A percentile compares a stretch with the other conserved stretches of the same genome.
These are phyloP conservation scores for Blennius ocellaris DNA, from an alignment of 2,113 vertebrate genomes.

Conservation along the genomic window DNA sequence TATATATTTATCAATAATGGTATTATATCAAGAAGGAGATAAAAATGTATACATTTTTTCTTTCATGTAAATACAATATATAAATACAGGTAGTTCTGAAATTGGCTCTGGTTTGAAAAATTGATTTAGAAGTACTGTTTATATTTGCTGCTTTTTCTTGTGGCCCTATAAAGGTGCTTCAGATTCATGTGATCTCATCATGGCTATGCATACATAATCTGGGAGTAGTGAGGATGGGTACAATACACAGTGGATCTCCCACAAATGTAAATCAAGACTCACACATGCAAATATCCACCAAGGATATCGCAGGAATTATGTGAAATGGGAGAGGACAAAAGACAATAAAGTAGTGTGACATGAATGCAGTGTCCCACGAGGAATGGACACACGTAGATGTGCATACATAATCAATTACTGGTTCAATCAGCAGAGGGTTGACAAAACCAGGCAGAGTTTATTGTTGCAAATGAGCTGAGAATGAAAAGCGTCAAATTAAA, in stretches of 20 bases:
- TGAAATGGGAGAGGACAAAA: slow-evolving; percentile 40
- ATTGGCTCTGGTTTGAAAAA: background rate
- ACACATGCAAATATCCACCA: background rate
- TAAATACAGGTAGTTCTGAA: background rate
- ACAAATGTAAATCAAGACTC: slow-evolving; percentile 24
- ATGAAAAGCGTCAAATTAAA: slow-evolving; percentile 50
- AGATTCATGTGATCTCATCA: background rate
- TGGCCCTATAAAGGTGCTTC: too few species aligned
- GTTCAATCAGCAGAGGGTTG: slow-evolving; percentile 50
- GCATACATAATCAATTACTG: slow-evolving; percentile 43
- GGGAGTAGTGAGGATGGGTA: slow-evolving; percentile 3
- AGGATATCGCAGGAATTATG: slow-evolving; percentile 11
- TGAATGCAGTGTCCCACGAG: slow-evolving; percentile 18
- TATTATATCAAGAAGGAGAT: background rate
- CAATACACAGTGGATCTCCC: slow-evolving; percentile 13
- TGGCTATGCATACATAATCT: slow-evolving; percentile 32
- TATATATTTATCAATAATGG: background rate
- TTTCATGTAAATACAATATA: background rate
- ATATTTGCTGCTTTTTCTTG: slow-evolving; percentile 25
- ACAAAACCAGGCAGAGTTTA: slow-evolving; percentile 31
- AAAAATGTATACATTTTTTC: slow-evolving; percentile 1
- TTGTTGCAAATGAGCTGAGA: slow-evolving; percentile 55
- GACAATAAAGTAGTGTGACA: slow-evolving; percentile 30
- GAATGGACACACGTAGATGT: slow-evolving; percentile 25
- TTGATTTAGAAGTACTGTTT: slow-evolving; percentile 11